These are phyloP conservation scores for Oedothorax gibbosus DNA, from an alignment of 1,140 invertebrate genomes.

Conservation along the genomic window DNA sequence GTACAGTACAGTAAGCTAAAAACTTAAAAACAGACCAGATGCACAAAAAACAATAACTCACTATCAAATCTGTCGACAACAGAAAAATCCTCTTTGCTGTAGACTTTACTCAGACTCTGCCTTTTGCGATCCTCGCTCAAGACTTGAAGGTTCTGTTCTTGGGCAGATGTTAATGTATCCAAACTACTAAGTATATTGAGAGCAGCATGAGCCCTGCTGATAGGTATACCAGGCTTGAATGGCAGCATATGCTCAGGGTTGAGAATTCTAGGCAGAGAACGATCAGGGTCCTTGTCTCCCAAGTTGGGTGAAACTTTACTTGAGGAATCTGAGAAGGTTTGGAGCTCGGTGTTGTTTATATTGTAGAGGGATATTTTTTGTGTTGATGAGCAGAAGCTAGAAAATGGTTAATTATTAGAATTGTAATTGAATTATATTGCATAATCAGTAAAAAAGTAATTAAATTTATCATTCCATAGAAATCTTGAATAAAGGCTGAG, in stretches of 20 bases:
- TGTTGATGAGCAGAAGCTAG: slow-evolving; percentile 76
- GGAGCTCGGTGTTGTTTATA: slow-evolving; percentile 78
- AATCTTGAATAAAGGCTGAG: too few relatives aligned
- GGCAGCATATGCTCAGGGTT: slow-evolving; percentile 85
- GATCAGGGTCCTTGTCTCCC: slow-evolving; percentile 62
- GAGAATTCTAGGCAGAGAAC: slow-evolving; percentile 71
- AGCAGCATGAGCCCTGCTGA: slow-evolving; percentile 83
- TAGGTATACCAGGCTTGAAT: slow-evolving; percentile 76
- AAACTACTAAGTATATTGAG: slow-evolving; percentile 89
- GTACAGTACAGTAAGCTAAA: not conserved
- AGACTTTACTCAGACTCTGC: slow-evolving; percentile 71
- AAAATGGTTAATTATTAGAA: slow-evolving; percentile 7
- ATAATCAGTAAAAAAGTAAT: too few relatives aligned
- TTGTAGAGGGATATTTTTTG: slow-evolving; percentile 85
- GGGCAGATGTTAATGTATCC: slow-evolving; percentile 86
- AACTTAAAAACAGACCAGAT: not conserved
- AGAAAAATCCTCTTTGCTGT: slow-evolving; percentile 83
- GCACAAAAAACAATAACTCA: slow-evolving; percentile 66
- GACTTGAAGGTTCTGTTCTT: slow-evolving; percentile 75
- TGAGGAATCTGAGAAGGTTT: slow-evolving; percentile 65
- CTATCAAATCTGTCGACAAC: slow-evolving; percentile 92
- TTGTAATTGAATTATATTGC: too few relatives aligned
- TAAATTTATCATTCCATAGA: too few relatives aligned
- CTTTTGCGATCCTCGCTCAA: slow-evolving; percentile 67
- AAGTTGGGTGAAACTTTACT: slow-evolving; percentile 6